phyloP scores from a whole-genome alignment of 2,113 vertebrate species.

The Pteruthius melanotis region DNA sequence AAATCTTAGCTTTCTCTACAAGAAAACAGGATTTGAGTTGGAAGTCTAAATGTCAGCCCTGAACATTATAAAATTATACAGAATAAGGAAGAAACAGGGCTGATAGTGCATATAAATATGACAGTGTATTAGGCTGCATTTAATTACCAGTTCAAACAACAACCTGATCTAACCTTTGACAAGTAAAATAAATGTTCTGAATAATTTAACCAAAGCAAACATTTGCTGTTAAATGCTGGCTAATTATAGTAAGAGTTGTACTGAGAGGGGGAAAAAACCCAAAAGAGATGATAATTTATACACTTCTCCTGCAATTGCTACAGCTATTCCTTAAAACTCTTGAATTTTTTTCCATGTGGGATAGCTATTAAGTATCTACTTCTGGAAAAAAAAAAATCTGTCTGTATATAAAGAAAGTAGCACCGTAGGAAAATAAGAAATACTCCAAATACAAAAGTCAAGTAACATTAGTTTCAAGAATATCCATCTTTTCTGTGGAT shows the following conservation, averaged over 20 bases:
- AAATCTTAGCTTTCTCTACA: conserved; percentile 2
- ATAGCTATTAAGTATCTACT: conserved; percentile 41
- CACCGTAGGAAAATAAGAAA: neutral
- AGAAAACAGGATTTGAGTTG: conserved; percentile 31
- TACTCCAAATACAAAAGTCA: neutral
- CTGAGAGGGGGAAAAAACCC: conserved; percentile 56
- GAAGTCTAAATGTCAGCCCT: conserved; percentile 63
- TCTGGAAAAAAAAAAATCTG: neutral
- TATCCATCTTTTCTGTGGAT: neutral
- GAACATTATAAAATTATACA: conserved; percentile 69
- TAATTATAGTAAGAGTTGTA: conserved; percentile 82
- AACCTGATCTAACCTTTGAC: conserved; percentile 83
- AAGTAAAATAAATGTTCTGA: conserved; percentile 86
- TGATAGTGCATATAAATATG: conserved; percentile 73
- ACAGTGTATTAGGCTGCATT: conserved; percentile 75
- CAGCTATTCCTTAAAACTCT: conserved; percentile 62
- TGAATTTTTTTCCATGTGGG: conserved; percentile 14
- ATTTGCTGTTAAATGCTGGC: conserved; percentile 82
- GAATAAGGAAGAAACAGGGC: conserved; percentile 61
- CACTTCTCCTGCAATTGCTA: conserved; percentile 71
- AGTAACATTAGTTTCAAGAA: neutral
- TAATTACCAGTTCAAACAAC: conserved; percentile 81
- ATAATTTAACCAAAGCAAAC: conserved; percentile 89
- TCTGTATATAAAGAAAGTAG: neutral
- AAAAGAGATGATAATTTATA: conserved; percentile 73